phyloP scores from a whole-genome alignment of 2,888 invertebrate species.

The Amiota mariae region DNA sequence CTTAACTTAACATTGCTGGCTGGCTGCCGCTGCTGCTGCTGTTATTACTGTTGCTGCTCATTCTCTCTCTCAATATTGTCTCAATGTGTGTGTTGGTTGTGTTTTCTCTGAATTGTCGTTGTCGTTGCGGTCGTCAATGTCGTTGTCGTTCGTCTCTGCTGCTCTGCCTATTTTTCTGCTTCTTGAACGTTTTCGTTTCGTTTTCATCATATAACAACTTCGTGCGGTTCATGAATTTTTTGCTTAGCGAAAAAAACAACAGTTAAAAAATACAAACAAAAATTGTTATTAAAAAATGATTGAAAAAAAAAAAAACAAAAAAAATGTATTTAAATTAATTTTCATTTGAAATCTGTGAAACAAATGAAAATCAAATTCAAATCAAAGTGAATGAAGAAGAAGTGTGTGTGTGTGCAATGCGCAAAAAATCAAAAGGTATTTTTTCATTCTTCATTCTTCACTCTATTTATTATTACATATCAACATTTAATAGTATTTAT shows the following conservation, averaged over 20 bases:
- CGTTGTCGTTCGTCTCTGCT: background rate
- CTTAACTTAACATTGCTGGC: constrained; percentile 8
- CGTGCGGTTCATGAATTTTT: constrained; percentile 57
- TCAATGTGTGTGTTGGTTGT: background rate
- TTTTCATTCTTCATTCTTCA: too few relatives aligned
- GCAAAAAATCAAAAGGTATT: background rate
- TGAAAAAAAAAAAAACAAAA: constrained; percentile 10
- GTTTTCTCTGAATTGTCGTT: constrained; percentile 13
- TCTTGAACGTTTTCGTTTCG: constrained; percentile 51
- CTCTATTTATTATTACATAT: too few relatives aligned
- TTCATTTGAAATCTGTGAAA: background rate
- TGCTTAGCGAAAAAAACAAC: constrained; percentile 28
- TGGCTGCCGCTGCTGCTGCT: constrained; percentile 43
- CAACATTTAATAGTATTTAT: too few relatives aligned
- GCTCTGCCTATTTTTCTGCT: constrained; percentile 18
- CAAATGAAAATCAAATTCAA: background rate
- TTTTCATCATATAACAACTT: constrained; percentile 67
- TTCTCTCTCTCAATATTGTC: background rate
- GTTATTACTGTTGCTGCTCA: constrained; percentile 23
- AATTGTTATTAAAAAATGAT: background rate
- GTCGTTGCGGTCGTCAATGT: background rate
- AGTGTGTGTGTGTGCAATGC: background rate
- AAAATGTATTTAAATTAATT: constrained; percentile 20
- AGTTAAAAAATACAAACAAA: constrained; percentile 30
- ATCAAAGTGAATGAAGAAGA: background rate